Evolutionary conservation across 1,140 invertebrate species (phyloP).

Genomic region (Drosophila insularis): DNA sequence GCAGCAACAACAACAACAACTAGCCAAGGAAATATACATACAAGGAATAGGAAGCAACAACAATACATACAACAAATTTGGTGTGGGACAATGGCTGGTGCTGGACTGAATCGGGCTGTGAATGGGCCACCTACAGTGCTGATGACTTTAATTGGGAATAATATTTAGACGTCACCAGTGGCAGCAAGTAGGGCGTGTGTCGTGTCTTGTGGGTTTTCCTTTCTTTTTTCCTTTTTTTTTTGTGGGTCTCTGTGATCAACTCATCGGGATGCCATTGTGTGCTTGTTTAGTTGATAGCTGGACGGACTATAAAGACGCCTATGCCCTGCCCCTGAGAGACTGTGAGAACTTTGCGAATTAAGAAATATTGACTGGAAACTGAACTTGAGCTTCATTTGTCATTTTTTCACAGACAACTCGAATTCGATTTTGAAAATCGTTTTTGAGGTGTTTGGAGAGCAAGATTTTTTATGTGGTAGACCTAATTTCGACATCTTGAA

Average conservation of each 20-base stretch:
- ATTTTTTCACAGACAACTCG: not conserved
- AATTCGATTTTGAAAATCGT: too few relatives aligned
- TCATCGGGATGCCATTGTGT: slow-evolving; percentile 14
- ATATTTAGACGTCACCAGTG: slow-evolving; percentile 78
- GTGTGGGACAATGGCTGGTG: slow-evolving; percentile 14
- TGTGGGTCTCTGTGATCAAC: not conserved
- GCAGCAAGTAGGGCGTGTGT: slow-evolving; percentile 51
- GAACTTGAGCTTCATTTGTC: not conserved
- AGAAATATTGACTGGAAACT: slow-evolving; percentile 15
- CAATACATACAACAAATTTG: slow-evolving; percentile 21
- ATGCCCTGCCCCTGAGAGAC: too few relatives aligned
- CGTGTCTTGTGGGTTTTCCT: not conserved
- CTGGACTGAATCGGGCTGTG: slow-evolving; percentile 36
- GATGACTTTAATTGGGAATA: slow-evolving; percentile 83
- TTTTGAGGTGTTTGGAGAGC: too few relatives aligned
- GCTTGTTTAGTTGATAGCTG: slow-evolving; percentile 18
- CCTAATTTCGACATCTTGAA: too few relatives aligned
- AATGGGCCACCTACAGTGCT: slow-evolving; percentile 74
- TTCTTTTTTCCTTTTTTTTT: not conserved
- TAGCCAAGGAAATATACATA: slow-evolving; percentile 24
- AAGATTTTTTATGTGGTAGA: too few relatives aligned
- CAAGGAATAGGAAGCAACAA: slow-evolving; percentile 28
- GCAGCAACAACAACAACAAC: not conserved
- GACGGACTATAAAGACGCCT: not conserved
- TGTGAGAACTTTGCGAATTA: slow-evolving; percentile 52